Percentiles rank a stretch among this genome's conserved stretches.
phyloP scores from a whole-genome alignment of 1,140 invertebrate species.

The Drosophila watanabei region DNA sequence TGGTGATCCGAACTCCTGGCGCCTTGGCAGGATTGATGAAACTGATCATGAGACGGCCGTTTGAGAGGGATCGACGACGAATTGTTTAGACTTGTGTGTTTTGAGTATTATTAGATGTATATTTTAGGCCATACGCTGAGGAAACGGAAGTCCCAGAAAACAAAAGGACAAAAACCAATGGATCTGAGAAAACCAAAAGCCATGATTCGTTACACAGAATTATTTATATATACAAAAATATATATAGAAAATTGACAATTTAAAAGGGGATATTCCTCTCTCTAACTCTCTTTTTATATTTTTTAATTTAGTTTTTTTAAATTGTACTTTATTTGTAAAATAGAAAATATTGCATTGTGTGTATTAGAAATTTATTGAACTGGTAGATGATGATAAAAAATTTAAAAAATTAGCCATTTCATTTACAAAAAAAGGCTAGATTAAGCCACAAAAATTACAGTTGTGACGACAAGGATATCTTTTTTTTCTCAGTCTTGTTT shows the following conservation, averaged over 20 bases:
- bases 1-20: conserved; percentile 92
- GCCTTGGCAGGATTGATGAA: conserved; percentile 92
- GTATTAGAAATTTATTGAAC: neutral
- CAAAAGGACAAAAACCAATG: conserved; percentile 11
- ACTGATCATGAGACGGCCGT: conserved; percentile 93
- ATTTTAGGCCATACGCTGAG: conserved; percentile 68
- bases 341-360: neutral
- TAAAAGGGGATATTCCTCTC: conserved; percentile 16
- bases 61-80: conserved; percentile 85
- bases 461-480: neutral
- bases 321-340: neutral
- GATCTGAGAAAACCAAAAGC: conserved; percentile 24
- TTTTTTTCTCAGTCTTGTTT: neutral
- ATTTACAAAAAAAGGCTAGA: no score
- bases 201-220: conserved; percentile 48
- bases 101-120: conserved; percentile 85
- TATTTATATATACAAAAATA: conserved; percentile 33
- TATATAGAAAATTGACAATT: conserved; percentile 4
- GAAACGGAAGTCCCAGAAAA: conserved; percentile 6
- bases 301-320: neutral
- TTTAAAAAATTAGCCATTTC: no score
- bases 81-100: conserved; percentile 80
- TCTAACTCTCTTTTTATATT: neutral
- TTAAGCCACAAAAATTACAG: neutral
- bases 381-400: neutral